These are phyloP conservation scores for Blomia tropicalis DNA, from an alignment of 2,888 invertebrate species.

Conservation along the genomic window DNA sequence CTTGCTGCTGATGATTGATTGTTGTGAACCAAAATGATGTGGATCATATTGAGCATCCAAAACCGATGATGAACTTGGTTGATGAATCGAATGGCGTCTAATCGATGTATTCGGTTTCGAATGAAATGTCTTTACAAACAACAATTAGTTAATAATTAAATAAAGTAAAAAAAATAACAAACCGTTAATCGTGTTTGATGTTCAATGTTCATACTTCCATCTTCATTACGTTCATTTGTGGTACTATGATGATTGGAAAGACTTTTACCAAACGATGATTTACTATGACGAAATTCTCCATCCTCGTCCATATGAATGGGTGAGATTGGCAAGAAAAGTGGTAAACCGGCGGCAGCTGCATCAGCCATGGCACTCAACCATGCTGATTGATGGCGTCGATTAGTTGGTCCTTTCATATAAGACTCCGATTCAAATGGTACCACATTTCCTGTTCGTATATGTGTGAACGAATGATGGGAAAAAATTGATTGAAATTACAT, in stretches of 20 bases:
- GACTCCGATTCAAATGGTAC: neutral
- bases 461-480: neutral
- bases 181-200: no score
- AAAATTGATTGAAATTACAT: neutral
- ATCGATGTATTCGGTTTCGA: no score
- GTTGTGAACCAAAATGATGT: neutral
- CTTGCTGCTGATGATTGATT: neutral
- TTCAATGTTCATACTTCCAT: no score
- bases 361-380: slow-evolving; percentile 11
- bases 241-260: no score
- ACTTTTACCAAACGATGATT: no score
- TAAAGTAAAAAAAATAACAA: no score
- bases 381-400: slow-evolving; percentile 3
- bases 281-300: no score
- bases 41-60: neutral
- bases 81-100: neutral
- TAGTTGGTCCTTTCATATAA: neutral
- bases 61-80: no score
- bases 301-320: neutral
- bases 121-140: no score
- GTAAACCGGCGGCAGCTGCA: neutral
- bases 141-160: no score
- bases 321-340: neutral
- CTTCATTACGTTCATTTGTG: no score
- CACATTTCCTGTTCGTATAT: neutral